Conservation (phyloP, 2,797 vertebrate genomes). For the Limnodromus scolopaceus region DNA sequence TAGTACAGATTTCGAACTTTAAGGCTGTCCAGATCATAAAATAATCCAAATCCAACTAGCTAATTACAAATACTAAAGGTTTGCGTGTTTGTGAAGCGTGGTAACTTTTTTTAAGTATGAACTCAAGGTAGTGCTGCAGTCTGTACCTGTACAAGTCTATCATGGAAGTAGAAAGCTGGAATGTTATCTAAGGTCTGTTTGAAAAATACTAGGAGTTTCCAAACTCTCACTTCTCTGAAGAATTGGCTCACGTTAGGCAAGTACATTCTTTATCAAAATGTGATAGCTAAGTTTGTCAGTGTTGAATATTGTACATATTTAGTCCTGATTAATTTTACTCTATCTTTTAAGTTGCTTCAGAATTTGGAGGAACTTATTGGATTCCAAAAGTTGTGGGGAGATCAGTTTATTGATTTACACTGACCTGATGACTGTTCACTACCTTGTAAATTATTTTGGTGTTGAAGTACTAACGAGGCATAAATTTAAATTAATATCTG, state of each 20-base stretch:
- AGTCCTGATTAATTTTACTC: not conserved
- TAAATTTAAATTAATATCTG: not conserved
- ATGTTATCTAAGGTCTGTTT: accelerated
- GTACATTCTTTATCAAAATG: not conserved
- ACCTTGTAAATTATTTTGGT: not conserved
- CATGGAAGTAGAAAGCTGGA: not conserved
- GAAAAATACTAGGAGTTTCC: not conserved
- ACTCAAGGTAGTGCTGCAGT: not conserved
- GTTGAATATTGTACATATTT: not conserved
- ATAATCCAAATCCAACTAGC: not conserved
- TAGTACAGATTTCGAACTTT: not conserved
- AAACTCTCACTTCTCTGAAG: not conserved
- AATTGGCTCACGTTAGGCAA: not conserved
- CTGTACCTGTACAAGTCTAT: not conserved
- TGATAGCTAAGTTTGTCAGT: not conserved
- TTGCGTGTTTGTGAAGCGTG: not conserved
- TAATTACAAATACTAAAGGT: not conserved
- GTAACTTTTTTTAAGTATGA: not conserved
- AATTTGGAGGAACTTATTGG: not conserved
- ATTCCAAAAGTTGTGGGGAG: not conserved
- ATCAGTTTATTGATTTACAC: not conserved
- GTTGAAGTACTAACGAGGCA: not conserved
- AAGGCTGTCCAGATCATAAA: not conserved
- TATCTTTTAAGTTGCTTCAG: not conserved
- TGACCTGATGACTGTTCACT: not conserved